Evolutionary conservation across 2,113 vertebrate species (phyloP).

Genomic region (Cisticola juncidis): DNA sequence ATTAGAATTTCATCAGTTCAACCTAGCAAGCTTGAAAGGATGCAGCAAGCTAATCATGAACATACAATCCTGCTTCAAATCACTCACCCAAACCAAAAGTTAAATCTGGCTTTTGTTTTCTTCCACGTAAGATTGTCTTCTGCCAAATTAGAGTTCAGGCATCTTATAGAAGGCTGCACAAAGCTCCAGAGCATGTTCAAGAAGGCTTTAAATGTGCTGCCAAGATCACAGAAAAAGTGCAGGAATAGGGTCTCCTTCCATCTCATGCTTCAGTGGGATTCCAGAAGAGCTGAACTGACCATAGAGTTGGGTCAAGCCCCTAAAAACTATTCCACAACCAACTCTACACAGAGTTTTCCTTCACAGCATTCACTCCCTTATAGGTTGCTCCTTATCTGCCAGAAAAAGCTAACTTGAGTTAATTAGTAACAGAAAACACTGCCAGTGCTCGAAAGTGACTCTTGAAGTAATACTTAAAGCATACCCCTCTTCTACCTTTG

Average conservation of each 20-base stretch:
- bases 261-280: neutral
- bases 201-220: neutral
- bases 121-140: neutral
- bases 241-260: neutral
- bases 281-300: neutral
- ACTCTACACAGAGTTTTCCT: neutral
- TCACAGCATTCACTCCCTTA: neutral
- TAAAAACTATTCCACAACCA: neutral
- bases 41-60: neutral
- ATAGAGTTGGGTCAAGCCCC: neutral
- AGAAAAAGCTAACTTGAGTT: neutral
- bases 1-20: neutral
- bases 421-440: neutral
- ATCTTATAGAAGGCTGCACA: neutral
- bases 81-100: neutral
- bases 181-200: neutral
- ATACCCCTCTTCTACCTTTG: neutral
- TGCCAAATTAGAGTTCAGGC: neutral
- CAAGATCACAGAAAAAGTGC: neutral
- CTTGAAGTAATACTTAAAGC: neutral
- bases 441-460: neutral
- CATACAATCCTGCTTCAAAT: neutral
- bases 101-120: neutral
- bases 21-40: neutral
- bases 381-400: neutral